Conservation (phyloP, 92 coral and sea anemone genomes). For the Palythoa caribaeorum region DNA sequence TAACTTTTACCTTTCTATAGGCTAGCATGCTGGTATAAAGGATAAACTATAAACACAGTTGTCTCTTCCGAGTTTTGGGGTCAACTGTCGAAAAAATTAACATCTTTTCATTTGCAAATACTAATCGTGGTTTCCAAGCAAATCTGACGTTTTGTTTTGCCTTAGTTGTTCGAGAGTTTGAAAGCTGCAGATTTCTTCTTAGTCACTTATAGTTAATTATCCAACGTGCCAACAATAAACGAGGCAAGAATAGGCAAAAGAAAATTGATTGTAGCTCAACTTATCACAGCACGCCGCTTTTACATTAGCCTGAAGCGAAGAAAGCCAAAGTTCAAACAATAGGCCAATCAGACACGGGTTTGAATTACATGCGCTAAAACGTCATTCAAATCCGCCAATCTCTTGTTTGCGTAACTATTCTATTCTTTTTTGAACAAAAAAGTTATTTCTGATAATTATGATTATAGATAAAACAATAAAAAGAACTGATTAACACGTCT, state of each 20-base stretch:
- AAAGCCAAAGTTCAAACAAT: neutral
- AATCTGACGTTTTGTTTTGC: neutral
- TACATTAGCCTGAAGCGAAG: neutral
- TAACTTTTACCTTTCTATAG: slow-evolving; percentile 20
- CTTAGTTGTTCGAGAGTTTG: neutral
- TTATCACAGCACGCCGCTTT: neutral
- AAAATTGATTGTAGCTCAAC: neutral
- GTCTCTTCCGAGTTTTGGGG: neutral
- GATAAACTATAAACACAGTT: neutral
- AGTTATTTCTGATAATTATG: neutral
- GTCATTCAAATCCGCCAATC: slow-evolving; percentile 8
- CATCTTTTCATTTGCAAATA: neutral
- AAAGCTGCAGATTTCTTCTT: neutral
- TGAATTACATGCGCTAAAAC: neutral
- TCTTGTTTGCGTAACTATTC: neutral
- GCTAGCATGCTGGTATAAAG: slow-evolving; percentile 8
- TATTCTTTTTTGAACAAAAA: neutral
- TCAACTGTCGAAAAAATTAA: neutral
- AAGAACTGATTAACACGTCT: neutral
- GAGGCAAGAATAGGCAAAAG: neutral
- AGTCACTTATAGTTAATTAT: neutral
- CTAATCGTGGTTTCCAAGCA: neutral
- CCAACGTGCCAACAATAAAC: neutral
- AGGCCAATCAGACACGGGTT: slow-evolving; percentile 18
- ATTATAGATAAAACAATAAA: neutral